Conservation (phyloP, 1,140 invertebrate genomes). For the Drosophila miranda region DNA sequence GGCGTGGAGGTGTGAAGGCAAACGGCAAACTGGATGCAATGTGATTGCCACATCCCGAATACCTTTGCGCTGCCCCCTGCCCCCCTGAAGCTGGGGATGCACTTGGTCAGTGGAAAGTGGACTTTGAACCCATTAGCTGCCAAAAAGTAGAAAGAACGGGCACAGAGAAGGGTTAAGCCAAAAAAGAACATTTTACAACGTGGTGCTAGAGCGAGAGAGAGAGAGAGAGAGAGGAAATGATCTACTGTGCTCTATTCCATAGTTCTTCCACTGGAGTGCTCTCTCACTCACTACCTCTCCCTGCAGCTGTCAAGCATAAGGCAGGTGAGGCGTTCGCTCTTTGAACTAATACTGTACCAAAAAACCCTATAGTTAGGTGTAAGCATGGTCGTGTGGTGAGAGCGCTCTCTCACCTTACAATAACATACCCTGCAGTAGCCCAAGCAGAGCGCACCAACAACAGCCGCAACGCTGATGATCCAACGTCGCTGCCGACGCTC, state of each 20-base stretch:
- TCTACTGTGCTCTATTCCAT: slow-evolving; percentile 7
- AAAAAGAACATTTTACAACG: slow-evolving; percentile 40
- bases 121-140: slow-evolving; percentile 68
- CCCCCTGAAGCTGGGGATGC: slow-evolving; percentile 13
- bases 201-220: slow-evolving; percentile 36
- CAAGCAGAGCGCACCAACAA: no score
- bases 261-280: background rate
- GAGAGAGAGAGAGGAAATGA: slow-evolving; percentile 23
- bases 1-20: slow-evolving; percentile 56
- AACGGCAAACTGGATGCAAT: slow-evolving; percentile 56
- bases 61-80: slow-evolving; percentile 13
- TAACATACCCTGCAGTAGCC: no score
- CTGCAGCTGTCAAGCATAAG: no score
- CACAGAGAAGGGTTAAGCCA: slow-evolving; percentile 3
- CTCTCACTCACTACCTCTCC: no score
- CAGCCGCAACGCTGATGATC: no score
- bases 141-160: slow-evolving; percentile 37
- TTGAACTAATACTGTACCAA: no score
- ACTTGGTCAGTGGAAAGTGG: slow-evolving; percentile 44
- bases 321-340: no score
- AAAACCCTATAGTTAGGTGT: no score
- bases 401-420: no score
- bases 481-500: no score
- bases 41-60: slow-evolving; percentile 18
- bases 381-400: no score